These are phyloP conservation scores for Drosophila colorata DNA, from an alignment of 2,888 invertebrate genomes.

Conservation along the genomic window DNA sequence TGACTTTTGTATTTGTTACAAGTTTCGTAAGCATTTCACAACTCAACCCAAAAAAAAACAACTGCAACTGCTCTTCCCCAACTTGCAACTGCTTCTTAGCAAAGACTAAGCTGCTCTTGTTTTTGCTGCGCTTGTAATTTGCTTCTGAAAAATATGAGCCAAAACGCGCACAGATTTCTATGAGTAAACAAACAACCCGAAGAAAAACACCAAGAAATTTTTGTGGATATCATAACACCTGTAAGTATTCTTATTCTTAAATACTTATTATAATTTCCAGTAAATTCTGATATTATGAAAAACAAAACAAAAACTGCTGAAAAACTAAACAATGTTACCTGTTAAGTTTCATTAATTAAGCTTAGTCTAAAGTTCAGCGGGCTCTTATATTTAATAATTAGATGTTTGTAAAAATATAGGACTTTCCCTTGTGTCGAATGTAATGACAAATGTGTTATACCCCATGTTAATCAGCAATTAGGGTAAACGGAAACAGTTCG, in stretches of 20 bases:
- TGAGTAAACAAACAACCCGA: constrained; percentile 59
- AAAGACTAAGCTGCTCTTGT: constrained; percentile 54
- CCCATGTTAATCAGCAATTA: constrained; percentile 17
- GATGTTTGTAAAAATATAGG: too few species aligned
- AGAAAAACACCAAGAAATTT: constrained; percentile 24
- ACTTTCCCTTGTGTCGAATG: neutral
- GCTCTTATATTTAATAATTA: neutral
- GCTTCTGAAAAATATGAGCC: constrained; percentile 69
- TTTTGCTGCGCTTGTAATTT: constrained; percentile 74
- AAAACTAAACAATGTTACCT: neutral
- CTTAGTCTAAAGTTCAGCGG: neutral
- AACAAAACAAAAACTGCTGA: neutral
- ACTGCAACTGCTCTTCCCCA: constrained; percentile 29
- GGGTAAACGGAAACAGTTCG: constrained; percentile 52
- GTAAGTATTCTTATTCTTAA: constrained; percentile 13
- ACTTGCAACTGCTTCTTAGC: constrained; percentile 37
- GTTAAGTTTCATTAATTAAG: neutral
- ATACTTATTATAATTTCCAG: constrained; percentile 34
- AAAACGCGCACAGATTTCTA: constrained; percentile 68
- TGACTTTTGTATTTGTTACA: constrained; percentile 79
- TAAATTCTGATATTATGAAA: neutral
- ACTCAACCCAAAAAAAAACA: constrained; percentile 44
- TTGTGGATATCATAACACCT: constrained; percentile 11
- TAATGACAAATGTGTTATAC: constrained; percentile 23
- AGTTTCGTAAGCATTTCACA: constrained; percentile 63